Base-by-base conservation (phyloP, 2,888 invertebrate species). In the Cacoxenus indagator region DNA sequence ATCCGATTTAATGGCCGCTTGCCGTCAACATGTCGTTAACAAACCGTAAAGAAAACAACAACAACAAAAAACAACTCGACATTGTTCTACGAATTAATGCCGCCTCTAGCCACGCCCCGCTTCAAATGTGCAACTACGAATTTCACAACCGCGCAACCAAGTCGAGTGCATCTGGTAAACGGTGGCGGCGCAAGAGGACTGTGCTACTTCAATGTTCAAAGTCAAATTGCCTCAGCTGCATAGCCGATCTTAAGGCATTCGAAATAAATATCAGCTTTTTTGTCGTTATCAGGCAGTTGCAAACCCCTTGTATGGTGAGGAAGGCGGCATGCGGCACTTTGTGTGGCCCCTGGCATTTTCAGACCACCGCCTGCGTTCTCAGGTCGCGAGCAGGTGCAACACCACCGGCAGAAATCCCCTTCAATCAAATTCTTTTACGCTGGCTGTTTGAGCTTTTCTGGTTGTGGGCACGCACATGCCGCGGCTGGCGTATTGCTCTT, bases 11-110 rank as follows among this genome's bases (percentile, higher is more conserved):
- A 82, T 78, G 79, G 71, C 76, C 76, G 71, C 74, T 70, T 74
- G 81, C 83, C 81, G 79, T 80, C 79, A 80, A 81, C 83, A 81
- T 82, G 83, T 80, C 79, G 82, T 81, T 80, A 80, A 76, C 81
- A 74, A 62, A 57, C 26, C 27, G 59, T 61, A 62, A 4, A 14
- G 2, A 48, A 59, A 59, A 37, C 37, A n/a, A n/a, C n/a, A n/a
- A n/a, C n/a, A n/a, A n/a, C n/a, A 22, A 55, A 55, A 27, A 22
- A 55, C 14, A 22, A 5, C 19, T 19, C 57, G n/a, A 29, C 17
- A 27, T 29, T 55, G 55, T 57, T 57, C 26, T 17, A 26, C 48
- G 29, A 29, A 57, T 57, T 14, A 3, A 27, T 17, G 6, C 24
- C 57, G 26, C n/a, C n/a, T 19, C 29, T 29, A 2, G 29, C 27